These are phyloP conservation scores for Coluber constrictor DNA, from an alignment of 2,797 vertebrate species.

Conservation along the genomic window DNA sequence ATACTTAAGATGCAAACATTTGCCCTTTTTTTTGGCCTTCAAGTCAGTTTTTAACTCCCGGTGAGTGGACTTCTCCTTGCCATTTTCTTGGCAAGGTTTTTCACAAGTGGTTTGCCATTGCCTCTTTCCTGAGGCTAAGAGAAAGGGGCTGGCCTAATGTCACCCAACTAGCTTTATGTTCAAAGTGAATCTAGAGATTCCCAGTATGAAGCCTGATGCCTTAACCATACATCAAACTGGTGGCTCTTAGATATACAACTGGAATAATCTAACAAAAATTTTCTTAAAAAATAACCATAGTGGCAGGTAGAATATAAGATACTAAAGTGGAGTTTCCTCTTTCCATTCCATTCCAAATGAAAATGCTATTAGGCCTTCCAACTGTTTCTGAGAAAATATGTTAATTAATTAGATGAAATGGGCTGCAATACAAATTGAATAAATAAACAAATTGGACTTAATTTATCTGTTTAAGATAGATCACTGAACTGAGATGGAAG, in stretches of 20 bases:
- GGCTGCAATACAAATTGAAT: not conserved
- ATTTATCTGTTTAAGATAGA: not conserved
- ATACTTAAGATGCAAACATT: not conserved
- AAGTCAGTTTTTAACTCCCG: not conserved
- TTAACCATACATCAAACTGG: not conserved
- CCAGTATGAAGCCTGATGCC: not conserved
- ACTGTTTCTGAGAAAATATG: not conserved
- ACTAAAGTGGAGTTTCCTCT: not conserved
- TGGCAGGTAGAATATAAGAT: not conserved
- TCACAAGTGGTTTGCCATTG: not conserved
- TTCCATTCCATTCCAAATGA: not conserved
- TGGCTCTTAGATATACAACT: not conserved
- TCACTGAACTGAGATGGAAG: not conserved
- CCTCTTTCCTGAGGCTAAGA: not conserved
- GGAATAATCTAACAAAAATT: not conserved
- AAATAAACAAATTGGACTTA: not conserved
- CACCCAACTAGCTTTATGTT: not conserved
- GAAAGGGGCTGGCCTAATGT: not conserved
- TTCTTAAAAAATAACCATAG: not conserved
- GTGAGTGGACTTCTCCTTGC: not conserved
- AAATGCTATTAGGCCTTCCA: not conserved
- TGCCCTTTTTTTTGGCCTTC: not conserved
- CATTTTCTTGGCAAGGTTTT: not conserved
- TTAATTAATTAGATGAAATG: not conserved
- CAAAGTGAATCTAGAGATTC: not conserved